Percentiles rank a stretch among this genome's conserved stretches.
Evolutionary conservation across 2,113 vertebrate species (phyloP).

Genomic region (Oenanthe melanoleuca): DNA sequence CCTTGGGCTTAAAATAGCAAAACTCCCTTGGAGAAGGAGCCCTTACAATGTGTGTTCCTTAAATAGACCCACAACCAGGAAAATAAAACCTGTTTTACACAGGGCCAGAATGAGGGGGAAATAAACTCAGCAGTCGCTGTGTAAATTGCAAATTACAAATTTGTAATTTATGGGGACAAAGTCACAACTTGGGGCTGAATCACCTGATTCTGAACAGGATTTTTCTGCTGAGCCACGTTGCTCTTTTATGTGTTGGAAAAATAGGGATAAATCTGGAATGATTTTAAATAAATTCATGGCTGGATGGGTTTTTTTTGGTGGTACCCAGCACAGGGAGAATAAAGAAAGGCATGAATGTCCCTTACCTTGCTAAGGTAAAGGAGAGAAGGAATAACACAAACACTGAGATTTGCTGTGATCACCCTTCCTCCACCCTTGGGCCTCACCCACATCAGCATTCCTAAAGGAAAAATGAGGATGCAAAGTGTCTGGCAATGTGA

Average conservation of each 20-base stretch:
- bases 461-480: neutral
- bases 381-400: neutral
- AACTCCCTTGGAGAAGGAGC: neutral
- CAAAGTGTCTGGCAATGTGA: neutral
- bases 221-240: neutral
- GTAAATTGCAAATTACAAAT: neutral
- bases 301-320: neutral
- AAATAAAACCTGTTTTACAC: neutral
- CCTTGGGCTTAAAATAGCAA: neutral
- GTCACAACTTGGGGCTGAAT: neutral
- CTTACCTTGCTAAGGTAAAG: neutral
- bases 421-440: neutral
- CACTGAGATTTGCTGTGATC: neutral
- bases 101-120: neutral
- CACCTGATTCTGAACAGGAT: neutral
- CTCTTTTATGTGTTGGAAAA: neutral
- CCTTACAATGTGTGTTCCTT: neutral
- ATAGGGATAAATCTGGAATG: neutral
- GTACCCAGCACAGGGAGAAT: neutral
- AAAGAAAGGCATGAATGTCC: accelerated
- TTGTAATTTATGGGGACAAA: neutral
- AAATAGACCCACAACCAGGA: neutral
- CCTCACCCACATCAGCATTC: neutral
- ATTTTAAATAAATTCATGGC: neutral
- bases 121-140: neutral